These are phyloP conservation scores for Xiphorhynchus elegans DNA, from an alignment of 2,113 vertebrate genomes.

Conservation along the genomic window DNA sequence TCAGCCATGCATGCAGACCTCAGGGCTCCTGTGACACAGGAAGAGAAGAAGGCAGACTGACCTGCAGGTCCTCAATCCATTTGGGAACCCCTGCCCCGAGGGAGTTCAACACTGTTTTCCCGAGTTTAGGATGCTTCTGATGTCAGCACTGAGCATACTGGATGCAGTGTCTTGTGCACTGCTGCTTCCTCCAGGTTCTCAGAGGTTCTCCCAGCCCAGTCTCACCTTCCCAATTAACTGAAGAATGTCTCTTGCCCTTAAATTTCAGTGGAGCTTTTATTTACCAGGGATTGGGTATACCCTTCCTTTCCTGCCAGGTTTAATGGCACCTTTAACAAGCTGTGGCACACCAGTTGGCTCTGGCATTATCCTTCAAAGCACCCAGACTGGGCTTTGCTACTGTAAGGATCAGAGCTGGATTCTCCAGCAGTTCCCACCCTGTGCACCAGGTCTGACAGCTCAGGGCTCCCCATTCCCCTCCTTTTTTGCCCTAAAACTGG, in stretches of 20 bases:
- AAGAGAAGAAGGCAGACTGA: rapidly evolving
- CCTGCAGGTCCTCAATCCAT: rapidly evolving
- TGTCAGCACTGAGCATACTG: neutral
- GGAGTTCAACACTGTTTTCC: neutral
- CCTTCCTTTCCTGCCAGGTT: neutral
- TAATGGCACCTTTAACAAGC: neutral
- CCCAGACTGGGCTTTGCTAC: neutral
- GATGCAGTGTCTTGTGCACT: neutral
- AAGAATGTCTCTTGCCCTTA: neutral
- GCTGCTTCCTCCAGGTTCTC: neutral
- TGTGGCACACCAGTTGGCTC: neutral
- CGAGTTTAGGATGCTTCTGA: neutral
- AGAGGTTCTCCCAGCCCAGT: neutral
- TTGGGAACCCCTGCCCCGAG: neutral
- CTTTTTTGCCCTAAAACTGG: rapidly evolving
- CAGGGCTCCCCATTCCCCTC: neutral
- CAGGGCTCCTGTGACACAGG: rapidly evolving
- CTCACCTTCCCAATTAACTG: neutral
- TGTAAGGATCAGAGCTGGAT: rapidly evolving
- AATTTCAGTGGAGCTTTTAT: neutral
- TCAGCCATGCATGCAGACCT: rapidly evolving
- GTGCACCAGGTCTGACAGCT: neutral
- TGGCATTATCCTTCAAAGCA: neutral
- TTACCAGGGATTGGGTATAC: neutral
- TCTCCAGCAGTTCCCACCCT: neutral